Conservation (phyloP, 1,140 invertebrate species). For the Drosophila aff. region DNA sequence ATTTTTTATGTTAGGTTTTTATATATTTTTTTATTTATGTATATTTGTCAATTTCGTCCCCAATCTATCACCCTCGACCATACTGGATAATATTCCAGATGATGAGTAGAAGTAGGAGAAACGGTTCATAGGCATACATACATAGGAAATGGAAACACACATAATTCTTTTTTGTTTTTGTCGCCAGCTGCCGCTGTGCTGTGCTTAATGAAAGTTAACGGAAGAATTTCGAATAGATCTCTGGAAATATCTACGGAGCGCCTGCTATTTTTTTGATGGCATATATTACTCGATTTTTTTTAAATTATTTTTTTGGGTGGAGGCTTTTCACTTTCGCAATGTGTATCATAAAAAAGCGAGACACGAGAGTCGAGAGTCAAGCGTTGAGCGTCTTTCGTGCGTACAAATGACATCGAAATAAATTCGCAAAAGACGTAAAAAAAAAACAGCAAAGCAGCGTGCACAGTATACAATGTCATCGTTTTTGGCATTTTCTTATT, state of each 20-base stretch:
- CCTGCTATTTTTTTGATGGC: constrained; percentile 1
- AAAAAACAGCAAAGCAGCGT: constrained; percentile 14
- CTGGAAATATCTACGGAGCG: not conserved
- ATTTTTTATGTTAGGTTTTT: not conserved
- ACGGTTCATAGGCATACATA: constrained; percentile 33
- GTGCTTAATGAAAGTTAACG: constrained; percentile 33
- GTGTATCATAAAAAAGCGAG: constrained; percentile 18
- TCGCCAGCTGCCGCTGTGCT: constrained; percentile 3
- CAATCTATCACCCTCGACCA: not conserved
- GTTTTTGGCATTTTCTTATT: constrained; percentile 50
- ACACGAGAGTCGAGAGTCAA: constrained; percentile 1
- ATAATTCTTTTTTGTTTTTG: constrained; percentile 7
- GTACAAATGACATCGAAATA: constrained; percentile 37
- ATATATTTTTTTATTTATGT: not conserved
- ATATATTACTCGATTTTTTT: constrained; percentile 4
- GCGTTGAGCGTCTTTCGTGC: constrained; percentile 11
- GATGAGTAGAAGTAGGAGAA: constrained; percentile 38
- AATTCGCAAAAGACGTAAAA: constrained; percentile 19
- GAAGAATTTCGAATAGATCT: constrained; percentile 29
- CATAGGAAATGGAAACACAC: constrained; percentile 21
- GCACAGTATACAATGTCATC: constrained; percentile 45
- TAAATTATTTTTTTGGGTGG: not conserved
- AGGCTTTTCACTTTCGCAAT: constrained; percentile 47
- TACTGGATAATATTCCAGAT: constrained; percentile 9
- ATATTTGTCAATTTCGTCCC: not conserved